phyloP scores from a whole-genome alignment of 2,113 vertebrate species.

The Coturnix japonica region DNA sequence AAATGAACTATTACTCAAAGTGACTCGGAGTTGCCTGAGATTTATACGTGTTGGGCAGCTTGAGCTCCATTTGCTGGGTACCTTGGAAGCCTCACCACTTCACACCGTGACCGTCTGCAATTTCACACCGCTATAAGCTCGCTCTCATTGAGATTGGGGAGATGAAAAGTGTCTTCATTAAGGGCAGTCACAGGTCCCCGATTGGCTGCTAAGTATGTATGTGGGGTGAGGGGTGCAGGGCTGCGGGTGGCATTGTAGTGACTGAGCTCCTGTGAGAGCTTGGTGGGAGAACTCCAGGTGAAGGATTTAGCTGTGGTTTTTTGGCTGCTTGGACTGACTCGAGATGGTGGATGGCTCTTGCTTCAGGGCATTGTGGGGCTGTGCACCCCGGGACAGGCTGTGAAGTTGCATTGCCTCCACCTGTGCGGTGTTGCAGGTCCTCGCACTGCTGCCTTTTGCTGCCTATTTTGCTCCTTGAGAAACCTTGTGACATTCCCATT shows the following conservation, averaged over 20 bases:
- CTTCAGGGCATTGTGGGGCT: accelerated
- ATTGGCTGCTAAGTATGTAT: background rate
- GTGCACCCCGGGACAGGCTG: background rate
- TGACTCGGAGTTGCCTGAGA: accelerated
- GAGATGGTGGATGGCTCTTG: background rate
- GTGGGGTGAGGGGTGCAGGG: background rate
- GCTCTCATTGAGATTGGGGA: background rate
- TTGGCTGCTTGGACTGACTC: background rate
- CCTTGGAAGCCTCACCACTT: background rate
- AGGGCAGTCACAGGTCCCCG: constrained; percentile 4
- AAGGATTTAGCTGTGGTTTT: background rate
- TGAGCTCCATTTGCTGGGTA: background rate
- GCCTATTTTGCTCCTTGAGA: background rate
- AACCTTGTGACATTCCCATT: accelerated
- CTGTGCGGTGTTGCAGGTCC: accelerated
- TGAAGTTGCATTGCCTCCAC: background rate
- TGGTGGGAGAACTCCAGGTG: background rate
- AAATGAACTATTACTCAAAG: background rate
- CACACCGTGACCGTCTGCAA: constrained; percentile 30
- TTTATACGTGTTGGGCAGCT: background rate
- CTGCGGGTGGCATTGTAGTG: accelerated
- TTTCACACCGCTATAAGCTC: constrained; percentile 48
- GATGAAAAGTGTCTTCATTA: constrained; percentile 54
- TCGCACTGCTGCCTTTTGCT: background rate
- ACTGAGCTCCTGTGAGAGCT: background rate